These are phyloP conservation scores for Prolemur simus DNA, from an alignment of 2,113 vertebrate genomes.

Conservation along the genomic window DNA sequence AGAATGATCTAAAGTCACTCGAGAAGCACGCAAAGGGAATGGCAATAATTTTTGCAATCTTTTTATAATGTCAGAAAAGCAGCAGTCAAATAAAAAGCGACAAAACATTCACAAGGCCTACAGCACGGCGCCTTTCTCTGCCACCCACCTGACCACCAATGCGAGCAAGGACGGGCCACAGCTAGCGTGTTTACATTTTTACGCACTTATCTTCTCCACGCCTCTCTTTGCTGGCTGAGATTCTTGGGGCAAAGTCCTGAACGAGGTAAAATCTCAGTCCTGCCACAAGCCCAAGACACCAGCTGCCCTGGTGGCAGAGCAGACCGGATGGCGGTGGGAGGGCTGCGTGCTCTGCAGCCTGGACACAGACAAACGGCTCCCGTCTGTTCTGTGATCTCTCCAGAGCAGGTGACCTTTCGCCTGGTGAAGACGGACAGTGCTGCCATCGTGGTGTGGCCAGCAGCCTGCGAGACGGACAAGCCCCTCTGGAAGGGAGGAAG, in stretches of 20 bases:
- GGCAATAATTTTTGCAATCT: neutral
- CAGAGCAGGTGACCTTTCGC: neutral
- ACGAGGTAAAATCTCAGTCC: slow-evolving; percentile 21
- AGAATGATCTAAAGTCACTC: neutral
- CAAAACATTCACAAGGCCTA: neutral
- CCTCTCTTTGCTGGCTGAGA: neutral
- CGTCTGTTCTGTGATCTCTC: neutral
- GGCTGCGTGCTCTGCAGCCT: rapidly evolving
- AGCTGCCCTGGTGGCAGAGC: neutral
- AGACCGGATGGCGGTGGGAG: neutral
- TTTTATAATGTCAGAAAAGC: neutral
- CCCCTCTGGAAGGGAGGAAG: slow-evolving; percentile 2
- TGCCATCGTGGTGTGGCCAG: neutral
- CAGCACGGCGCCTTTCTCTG: neutral
- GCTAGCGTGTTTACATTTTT: neutral
- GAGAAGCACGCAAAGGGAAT: neutral
- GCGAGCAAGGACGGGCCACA: rapidly evolving
- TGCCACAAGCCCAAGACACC: neutral
- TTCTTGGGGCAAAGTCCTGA: neutral
- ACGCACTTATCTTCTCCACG: neutral
- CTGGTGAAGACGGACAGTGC: slow-evolving; percentile 52
- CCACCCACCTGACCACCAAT: neutral
- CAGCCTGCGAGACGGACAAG: neutral
- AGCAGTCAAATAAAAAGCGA: neutral
- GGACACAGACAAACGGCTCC: slow-evolving; percentile 43